A percentile compares a stretch with the other conserved stretches of the same genome.
Conservation (phyloP, 2,888 invertebrate species). For the Drosophila testacea region DNA sequence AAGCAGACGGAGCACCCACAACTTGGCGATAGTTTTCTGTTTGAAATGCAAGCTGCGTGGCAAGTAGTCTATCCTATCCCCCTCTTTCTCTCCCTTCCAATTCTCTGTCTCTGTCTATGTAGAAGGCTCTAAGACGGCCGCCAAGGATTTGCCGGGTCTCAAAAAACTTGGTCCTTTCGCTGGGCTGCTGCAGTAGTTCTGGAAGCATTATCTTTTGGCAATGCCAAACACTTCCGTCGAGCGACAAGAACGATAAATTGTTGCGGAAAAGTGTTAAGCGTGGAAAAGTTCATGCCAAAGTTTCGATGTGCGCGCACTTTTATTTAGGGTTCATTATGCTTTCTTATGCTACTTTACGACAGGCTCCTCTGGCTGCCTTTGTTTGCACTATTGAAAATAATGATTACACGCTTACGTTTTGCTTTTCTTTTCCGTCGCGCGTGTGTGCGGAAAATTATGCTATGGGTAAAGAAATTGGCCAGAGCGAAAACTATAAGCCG, state of each 20-base stretch:
- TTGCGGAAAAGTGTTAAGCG: slow-evolving; percentile 79
- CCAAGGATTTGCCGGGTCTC: slow-evolving; percentile 62
- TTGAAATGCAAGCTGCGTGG: slow-evolving; percentile 69
- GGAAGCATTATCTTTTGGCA: slow-evolving; percentile 68
- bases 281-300: slow-evolving; percentile 71
- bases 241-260: slow-evolving; percentile 75
- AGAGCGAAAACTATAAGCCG: slow-evolving; percentile 64
- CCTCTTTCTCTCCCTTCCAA: not conserved
- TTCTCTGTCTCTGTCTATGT: slow-evolving; percentile 15
- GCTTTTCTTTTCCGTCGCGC: slow-evolving; percentile 34
- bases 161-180: slow-evolving; percentile 67
- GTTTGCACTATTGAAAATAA: slow-evolving; percentile 69
- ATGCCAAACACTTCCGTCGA: slow-evolving; percentile 74
- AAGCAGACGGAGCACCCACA: slow-evolving; percentile 48
- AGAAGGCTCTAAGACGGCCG: slow-evolving; percentile 45
- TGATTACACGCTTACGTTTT: slow-evolving; percentile 72
- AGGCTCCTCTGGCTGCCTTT: slow-evolving; percentile 10
- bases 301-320: slow-evolving; percentile 70
- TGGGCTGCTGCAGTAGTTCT: slow-evolving; percentile 32
- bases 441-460: slow-evolving; percentile 61
- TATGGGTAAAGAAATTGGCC: slow-evolving; percentile 57
- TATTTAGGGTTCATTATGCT: slow-evolving; percentile 75
- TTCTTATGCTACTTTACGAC: slow-evolving; percentile 48
- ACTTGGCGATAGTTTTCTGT: slow-evolving; percentile 56
- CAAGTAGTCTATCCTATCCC: slow-evolving; percentile 19